These are phyloP conservation scores for Agrilus cyanescens DNA, from an alignment of 2,888 invertebrate species.

Conservation along the genomic window DNA sequence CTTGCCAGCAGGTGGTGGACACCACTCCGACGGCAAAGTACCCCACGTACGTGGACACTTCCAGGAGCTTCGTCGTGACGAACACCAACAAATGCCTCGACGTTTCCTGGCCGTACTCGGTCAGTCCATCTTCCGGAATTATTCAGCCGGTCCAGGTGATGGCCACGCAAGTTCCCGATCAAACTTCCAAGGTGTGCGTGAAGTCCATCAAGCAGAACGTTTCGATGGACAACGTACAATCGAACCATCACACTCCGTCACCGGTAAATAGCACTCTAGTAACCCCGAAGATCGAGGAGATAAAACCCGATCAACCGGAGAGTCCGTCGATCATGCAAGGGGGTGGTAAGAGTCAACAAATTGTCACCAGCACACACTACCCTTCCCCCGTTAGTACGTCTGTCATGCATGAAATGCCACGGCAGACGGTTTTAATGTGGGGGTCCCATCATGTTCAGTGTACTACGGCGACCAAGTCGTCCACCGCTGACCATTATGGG, in stretches of 20 bases:
- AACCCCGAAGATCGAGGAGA: slow-evolving; percentile 50
- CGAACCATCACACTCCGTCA: slow-evolving; percentile 49
- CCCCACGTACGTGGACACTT: slow-evolving; percentile 45
- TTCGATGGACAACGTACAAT: slow-evolving; percentile 41
- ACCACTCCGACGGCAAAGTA: slow-evolving; percentile 47
- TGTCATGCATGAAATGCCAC: slow-evolving; percentile 42
- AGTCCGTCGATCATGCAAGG: slow-evolving; percentile 19
- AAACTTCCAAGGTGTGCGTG: slow-evolving; percentile 25
- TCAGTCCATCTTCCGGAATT: slow-evolving; percentile 37
- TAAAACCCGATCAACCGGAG: slow-evolving; percentile 38
- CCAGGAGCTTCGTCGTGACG: slow-evolving; percentile 41
- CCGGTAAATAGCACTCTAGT: slow-evolving; percentile 46
- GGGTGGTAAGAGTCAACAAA: slow-evolving; percentile 20
- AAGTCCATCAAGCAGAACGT: slow-evolving; percentile 30
- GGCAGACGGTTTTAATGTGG: slow-evolving; percentile 93
- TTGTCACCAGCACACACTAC: slow-evolving; percentile 28
- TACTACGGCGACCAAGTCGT: slow-evolving; percentile 26
- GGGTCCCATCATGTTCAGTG: slow-evolving; percentile 39
- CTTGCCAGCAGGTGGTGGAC: slow-evolving; percentile 46
- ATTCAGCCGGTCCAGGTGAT: slow-evolving; percentile 37
- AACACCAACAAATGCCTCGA: slow-evolving; percentile 37
- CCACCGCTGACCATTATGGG: slow-evolving; percentile 17
- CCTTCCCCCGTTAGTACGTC: slow-evolving; percentile 29
- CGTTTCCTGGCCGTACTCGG: slow-evolving; percentile 39
- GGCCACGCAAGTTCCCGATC: slow-evolving; percentile 25